Conservation (phyloP, 2,797 vertebrate species). For the Eospalax fontanierii region DNA sequence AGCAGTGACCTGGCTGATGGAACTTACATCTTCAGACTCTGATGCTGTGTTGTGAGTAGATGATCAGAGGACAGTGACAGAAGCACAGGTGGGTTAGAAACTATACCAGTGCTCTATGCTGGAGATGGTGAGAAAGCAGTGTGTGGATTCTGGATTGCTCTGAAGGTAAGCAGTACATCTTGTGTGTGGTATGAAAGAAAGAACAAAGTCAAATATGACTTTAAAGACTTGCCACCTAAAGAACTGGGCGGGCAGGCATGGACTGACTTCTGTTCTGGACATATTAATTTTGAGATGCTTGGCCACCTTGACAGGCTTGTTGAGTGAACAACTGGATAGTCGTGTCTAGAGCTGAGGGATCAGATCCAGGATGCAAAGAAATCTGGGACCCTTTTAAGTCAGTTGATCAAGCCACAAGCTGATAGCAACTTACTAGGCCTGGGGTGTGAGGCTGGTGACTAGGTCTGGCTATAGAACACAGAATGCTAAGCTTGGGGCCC, state of each 20-base stretch:
- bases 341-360: background rate
- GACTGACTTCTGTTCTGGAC: constrained; percentile 32
- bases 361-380: background rate
- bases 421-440: background rate
- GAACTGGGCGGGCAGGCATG: background rate
- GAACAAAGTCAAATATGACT: background rate
- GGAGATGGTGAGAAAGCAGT: background rate
- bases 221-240: background rate
- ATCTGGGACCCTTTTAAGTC: background rate
- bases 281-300: constrained; percentile 37
- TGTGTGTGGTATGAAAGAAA: background rate
- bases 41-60: constrained; percentile 1
- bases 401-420: background rate
- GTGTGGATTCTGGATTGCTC: background rate
- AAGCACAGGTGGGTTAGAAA: background rate
- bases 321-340: background rate
- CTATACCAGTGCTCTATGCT: background rate
- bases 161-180: background rate
- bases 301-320: background rate
- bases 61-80: background rate
- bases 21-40: background rate
- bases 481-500: background rate
- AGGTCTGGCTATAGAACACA: background rate
- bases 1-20: background rate
- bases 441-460: background rate